phyloP scores from a whole-genome alignment of 2,113 vertebrate species.

The Pygoscelis adeliae region DNA sequence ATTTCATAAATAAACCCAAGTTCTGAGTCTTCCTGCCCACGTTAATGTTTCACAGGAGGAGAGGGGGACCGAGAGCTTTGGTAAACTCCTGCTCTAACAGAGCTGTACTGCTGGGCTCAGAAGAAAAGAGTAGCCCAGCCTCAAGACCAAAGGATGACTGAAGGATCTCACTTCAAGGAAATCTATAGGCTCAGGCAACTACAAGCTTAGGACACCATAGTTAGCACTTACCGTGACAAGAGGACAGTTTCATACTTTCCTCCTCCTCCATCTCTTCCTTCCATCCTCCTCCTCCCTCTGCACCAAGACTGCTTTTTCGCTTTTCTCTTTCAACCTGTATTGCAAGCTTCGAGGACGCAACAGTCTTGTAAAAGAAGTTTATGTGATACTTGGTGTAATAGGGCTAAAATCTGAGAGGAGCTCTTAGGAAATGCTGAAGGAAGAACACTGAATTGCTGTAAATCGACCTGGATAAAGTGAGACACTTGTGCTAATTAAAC shows the following conservation, averaged over 20 bases:
- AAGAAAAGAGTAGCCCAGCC: accelerated
- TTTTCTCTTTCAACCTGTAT: not conserved
- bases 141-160: not conserved
- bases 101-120: not conserved
- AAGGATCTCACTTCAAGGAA: not conserved
- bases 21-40: not conserved
- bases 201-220: not conserved
- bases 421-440: not conserved
- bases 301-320: not conserved
- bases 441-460: not conserved
- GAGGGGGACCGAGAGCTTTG: accelerated
- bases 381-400: not conserved
- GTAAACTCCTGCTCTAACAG: not conserved
- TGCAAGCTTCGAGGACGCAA: not conserved
- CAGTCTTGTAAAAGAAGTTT: not conserved
- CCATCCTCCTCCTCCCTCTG: not conserved
- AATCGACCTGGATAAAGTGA: not conserved
- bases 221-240: not conserved
- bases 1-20: not conserved
- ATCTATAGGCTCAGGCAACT: not conserved
- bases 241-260: not conserved
- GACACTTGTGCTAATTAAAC: not conserved
- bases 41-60: not conserved
- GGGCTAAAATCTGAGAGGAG: not conserved
- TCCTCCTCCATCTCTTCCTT: not conserved